These are phyloP conservation scores for Kradibia gibbosae DNA, from an alignment of 1,140 invertebrate genomes.

Conservation along the genomic window DNA sequence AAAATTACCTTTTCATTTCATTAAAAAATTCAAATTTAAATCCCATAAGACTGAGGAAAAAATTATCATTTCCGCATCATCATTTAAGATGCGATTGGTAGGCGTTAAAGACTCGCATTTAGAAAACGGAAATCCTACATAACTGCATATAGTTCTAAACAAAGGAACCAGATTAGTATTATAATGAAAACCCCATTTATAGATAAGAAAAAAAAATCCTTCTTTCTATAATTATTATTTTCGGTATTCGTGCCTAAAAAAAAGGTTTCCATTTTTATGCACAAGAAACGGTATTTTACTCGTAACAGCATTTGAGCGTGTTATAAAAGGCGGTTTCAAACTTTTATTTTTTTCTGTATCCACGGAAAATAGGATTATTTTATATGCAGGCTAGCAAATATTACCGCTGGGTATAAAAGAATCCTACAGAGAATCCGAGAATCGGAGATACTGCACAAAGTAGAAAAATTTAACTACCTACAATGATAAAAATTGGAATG, in stretches of 20 bases:
- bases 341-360: neutral
- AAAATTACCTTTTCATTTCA: neutral
- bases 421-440: neutral
- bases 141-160: neutral
- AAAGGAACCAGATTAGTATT: neutral
- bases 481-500: conserved; percentile 10
- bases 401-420: neutral
- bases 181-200: neutral
- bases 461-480: neutral
- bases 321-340: neutral
- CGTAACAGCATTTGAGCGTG: neutral
- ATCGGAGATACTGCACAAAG: neutral
- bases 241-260: neutral
- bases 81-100: neutral
- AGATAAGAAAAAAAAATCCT: neutral
- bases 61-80: neutral
- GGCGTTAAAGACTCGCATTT: neutral
- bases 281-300: neutral
- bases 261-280: neutral
- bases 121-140: neutral
- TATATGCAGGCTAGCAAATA: conserved; percentile 4
- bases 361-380: conserved; percentile 4
- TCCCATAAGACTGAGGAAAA: neutral
- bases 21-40: neutral
- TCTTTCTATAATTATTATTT: neutral